Conservation (phyloP, 2,888 invertebrate species). For the Eulithis prunata region DNA sequence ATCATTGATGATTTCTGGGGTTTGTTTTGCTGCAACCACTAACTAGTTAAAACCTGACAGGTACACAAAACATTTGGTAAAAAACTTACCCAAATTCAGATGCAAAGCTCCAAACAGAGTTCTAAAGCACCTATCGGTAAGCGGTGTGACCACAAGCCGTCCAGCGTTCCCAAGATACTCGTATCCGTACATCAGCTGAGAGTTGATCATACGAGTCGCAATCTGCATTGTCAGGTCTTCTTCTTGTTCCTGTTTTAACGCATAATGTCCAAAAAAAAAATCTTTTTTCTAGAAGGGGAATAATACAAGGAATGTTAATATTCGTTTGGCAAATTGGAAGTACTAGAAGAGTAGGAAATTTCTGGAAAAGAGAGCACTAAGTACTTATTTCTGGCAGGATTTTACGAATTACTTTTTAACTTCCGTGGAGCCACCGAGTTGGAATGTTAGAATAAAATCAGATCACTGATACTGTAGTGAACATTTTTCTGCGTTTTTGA, state of each 20-base stretch:
- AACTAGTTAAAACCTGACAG: no score
- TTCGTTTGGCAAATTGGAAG: background rate
- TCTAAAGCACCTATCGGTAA: conserved; percentile 96
- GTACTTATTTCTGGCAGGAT: no score
- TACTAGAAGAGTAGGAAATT: no score
- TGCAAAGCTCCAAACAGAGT: conserved; percentile 96
- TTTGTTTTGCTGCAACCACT: no score
- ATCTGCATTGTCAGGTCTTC: conserved; percentile 79
- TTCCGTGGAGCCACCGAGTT: no score
- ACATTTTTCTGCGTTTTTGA: no score
- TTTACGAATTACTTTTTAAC: no score
- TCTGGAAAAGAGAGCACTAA: no score
- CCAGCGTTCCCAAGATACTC: conserved; percentile 97
- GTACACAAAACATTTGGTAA: no score
- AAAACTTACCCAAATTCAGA: conserved; percentile 88
- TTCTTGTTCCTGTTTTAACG: conserved; percentile 73
- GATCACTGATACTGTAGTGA: no score
- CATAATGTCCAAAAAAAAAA: conserved; percentile 12
- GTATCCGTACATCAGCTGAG: conserved; percentile 94
- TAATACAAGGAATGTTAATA: conserved; percentile 3
- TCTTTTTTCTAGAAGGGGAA: conserved; percentile 12
- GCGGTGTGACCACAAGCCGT: conserved; percentile 95
- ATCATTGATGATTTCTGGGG: no score
- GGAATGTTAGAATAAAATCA: no score
- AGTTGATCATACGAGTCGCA: conserved; percentile 95